These are phyloP conservation scores for Dendrolimus houi DNA, from an alignment of 2,888 invertebrate genomes.

Conservation along the genomic window DNA sequence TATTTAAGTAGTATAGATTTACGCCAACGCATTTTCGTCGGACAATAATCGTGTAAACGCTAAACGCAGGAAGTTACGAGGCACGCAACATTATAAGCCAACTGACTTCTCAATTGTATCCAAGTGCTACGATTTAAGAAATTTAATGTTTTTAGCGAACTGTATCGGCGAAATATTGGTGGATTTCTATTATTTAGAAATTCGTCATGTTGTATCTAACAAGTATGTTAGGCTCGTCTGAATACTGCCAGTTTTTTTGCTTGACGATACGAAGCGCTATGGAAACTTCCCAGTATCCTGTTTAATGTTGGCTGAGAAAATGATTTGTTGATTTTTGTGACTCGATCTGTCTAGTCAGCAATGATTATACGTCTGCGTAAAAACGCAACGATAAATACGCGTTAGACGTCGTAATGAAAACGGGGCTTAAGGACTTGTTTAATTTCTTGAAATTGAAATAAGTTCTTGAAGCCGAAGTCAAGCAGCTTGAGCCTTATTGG, in stretches of 20 bases:
- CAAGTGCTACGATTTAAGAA: constrained; percentile 13
- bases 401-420: constrained; percentile 19
- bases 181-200: no score
- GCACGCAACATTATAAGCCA: constrained; percentile 25
- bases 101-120: constrained; percentile 15
- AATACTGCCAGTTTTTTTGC: constrained; percentile 2
- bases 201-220: no score
- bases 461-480: constrained; percentile 19
- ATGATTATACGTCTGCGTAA: constrained; percentile 23
- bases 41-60: constrained; percentile 27
- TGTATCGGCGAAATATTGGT: neutral
- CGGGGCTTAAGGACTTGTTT: constrained; percentile 24
- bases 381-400: constrained; percentile 22
- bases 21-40: constrained; percentile 27
- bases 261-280: constrained; percentile 8
- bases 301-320: neutral
- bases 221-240: neutral
- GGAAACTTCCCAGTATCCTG: constrained; percentile 2
- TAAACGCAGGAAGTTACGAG: constrained; percentile 52
- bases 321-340: constrained; percentile 21
- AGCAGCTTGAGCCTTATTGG: constrained; percentile 34
- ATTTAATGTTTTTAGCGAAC: constrained; percentile 2
- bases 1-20: constrained; percentile 35
- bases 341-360: constrained; percentile 44
- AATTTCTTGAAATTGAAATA: constrained; percentile 12